phyloP scores from a whole-genome alignment of 2,797 vertebrate genomes.

The Morus bassanus region DNA sequence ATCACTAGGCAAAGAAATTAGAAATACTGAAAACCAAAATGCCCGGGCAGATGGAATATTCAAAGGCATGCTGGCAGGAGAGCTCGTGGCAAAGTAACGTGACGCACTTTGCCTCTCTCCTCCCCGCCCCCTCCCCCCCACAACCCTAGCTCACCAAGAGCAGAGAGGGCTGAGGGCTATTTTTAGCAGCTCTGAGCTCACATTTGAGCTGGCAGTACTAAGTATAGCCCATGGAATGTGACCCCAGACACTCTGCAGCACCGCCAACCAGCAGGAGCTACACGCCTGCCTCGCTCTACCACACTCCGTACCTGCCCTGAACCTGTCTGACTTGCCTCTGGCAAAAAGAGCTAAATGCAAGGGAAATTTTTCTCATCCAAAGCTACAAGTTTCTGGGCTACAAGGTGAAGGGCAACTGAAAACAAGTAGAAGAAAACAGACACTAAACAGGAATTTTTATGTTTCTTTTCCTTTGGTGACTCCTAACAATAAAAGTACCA shows the following conservation, averaged over 20 bases:
- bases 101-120: conserved; percentile 7
- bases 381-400: neutral
- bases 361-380: neutral
- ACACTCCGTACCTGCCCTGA: neutral
- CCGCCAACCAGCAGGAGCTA: neutral
- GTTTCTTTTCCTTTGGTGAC: neutral
- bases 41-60: neutral
- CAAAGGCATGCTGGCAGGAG: neutral
- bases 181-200: conserved; percentile 62
- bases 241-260: conserved; percentile 37
- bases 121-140: neutral
- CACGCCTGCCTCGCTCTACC: neutral
- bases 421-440: neutral
- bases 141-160: conserved; percentile 23
- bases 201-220: conserved; percentile 67
- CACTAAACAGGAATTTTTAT: neutral
- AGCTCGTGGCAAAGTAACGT: conserved; percentile 40
- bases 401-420: neutral
- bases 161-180: conserved; percentile 31
- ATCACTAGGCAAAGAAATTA: neutral
- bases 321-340: neutral
- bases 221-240: conserved; percentile 64
- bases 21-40: conserved; percentile 4
- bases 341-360: neutral
- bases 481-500: neutral